Evolutionary conservation across 2,113 vertebrate species (phyloP).

Genomic region (Notothenia coriiceps): DNA sequence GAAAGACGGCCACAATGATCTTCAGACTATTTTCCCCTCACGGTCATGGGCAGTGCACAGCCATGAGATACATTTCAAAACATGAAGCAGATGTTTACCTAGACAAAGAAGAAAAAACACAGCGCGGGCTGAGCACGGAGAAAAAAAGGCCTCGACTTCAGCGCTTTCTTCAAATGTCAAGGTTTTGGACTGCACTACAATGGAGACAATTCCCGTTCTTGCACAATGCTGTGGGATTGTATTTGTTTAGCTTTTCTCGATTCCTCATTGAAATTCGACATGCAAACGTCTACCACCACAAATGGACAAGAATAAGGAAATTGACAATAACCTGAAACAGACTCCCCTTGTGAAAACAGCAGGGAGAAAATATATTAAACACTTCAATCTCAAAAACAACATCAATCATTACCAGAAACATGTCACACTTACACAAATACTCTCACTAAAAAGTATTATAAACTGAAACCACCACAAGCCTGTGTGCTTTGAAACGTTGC

Average conservation of each 20-base stretch:
- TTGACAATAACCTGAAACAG: constrained; percentile 64
- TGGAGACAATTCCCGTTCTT: constrained; percentile 62
- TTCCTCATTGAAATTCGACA: constrained; percentile 67
- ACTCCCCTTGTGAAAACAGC: constrained; percentile 46
- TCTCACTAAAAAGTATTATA: constrained; percentile 43
- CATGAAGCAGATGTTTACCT: constrained; percentile 87
- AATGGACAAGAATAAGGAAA: constrained; percentile 65
- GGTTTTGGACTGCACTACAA: constrained; percentile 59
- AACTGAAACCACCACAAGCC: constrained; percentile 47
- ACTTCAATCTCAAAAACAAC: constrained; percentile 54
- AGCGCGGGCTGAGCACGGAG: constrained; percentile 42
- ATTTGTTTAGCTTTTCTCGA: constrained; percentile 67
- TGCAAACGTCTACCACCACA: constrained; percentile 55
- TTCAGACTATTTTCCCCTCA: constrained; percentile 83
- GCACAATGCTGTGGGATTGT: constrained; percentile 66
- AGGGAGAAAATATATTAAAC: constrained; percentile 41
- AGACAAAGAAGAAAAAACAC: constrained; percentile 77
- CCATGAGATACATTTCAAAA: constrained; percentile 84
- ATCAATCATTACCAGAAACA: constrained; percentile 43
- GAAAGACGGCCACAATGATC: constrained; percentile 83
- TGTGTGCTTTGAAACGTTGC: constrained; percentile 7
- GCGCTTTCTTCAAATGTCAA: constrained; percentile 70
- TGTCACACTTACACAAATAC: constrained; percentile 41
- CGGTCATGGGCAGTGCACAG: constrained; percentile 81
- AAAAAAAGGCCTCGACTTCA: constrained; percentile 64